Conservation (phyloP, 2,113 vertebrate species). For the Lates calcarifer region DNA sequence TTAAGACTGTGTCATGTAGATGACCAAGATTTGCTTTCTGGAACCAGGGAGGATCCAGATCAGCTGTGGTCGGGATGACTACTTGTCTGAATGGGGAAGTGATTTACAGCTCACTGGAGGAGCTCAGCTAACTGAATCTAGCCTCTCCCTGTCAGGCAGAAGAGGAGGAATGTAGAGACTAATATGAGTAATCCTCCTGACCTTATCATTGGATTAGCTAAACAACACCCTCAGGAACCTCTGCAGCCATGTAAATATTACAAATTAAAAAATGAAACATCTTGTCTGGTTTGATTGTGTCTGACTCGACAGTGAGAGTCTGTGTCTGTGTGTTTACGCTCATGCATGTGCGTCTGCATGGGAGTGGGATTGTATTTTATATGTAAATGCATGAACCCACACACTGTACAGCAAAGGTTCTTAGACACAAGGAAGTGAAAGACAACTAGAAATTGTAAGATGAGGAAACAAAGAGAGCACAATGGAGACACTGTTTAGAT, state of each 20-base stretch:
- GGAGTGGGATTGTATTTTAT: not conserved
- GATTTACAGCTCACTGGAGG: constrained; percentile 68
- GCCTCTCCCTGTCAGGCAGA: constrained; percentile 48
- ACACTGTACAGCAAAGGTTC: not conserved
- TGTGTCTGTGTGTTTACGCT: constrained; percentile 1
- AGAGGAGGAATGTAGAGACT: constrained; percentile 49
- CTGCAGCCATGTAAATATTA: constrained; percentile 49
- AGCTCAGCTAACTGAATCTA: constrained; percentile 38
- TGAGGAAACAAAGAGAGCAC: not conserved
- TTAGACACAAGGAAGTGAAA: not conserved
- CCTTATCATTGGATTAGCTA: constrained; percentile 65
- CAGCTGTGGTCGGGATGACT: constrained; percentile 44
- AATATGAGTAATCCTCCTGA: constrained; percentile 63
- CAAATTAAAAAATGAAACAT: constrained; percentile 23
- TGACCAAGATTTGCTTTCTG: constrained; percentile 50
- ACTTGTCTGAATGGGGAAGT: constrained; percentile 55
- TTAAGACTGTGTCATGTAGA: constrained; percentile 51
- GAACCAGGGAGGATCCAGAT: constrained; percentile 56
- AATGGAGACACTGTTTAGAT: not conserved
- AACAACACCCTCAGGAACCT: constrained; percentile 54
- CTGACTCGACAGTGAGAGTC: not conserved
- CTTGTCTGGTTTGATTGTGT: constrained; percentile 41
- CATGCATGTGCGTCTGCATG: not conserved
- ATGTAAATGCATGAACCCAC: not conserved
- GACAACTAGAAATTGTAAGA: not conserved